Evolutionary conservation across 2,888 invertebrate genomes (phyloP), one percentile per base, ranked within the genome.

Genomic region (Melikaiella ostensackeni): DNA sequence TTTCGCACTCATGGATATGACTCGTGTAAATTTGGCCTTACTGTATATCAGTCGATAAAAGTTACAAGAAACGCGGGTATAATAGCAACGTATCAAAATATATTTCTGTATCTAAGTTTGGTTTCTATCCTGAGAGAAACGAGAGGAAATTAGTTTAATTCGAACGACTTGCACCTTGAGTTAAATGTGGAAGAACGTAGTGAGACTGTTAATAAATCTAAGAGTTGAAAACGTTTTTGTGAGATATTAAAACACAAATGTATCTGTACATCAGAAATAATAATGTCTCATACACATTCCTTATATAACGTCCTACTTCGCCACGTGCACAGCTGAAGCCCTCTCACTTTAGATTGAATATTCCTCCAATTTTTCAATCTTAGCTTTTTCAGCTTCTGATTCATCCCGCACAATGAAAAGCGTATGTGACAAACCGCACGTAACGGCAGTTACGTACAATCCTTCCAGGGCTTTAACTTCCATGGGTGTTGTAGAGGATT

Each of bases 361-460:
- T 80, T 92, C 92, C 59, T 94, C 94, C 80, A 95, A 92, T 81
- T 93, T 93, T 73, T 93, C 93, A 77, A 96, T 90, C 85, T 93
- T 93, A 73, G 92, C 92, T 83, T 93, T 93, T 80, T 95, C 95
- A 83, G 95, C 94, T 21, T 95, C 94, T 0, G 94, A 93, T 66
- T 94, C 94, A 83, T 94, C 93, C 30, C 94, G 91, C 21, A 94
- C 95, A 74, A 96, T 93, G 87, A 97, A 91, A 85, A 97, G 92
- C 2, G 97, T 96, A 92, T 98, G 98, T 5, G 96, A 96, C 88
- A 94, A 95, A 4, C 98, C 98, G 95, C 97, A 97, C 2, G 96
- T 92, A 59, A 98, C 94, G 82, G 95, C 94, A 63, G 95, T 94
- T 82, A 97, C 94, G 91, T 96, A 95, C 79, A 96, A 92, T 50